phyloP scores from a whole-genome alignment of 2,888 invertebrate species.

The Patella pellucida region DNA sequence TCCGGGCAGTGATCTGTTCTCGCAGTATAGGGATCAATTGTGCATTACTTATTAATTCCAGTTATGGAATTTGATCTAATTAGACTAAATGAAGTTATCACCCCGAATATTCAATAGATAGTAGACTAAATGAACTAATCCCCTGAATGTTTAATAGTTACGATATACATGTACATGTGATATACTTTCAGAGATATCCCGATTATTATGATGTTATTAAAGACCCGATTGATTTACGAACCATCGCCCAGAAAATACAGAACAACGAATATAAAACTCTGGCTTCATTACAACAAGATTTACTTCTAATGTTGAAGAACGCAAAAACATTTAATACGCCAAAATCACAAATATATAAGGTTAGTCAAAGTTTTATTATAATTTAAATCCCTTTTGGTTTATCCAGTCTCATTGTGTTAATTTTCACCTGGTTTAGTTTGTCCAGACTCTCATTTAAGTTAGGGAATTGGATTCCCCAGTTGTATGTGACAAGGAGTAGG shows the following conservation, averaged over 20 bases:
- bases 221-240: conserved; percentile 93
- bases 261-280: conserved; percentile 84
- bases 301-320: conserved; percentile 91
- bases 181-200: conserved; percentile 81
- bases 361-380: conserved; percentile 45
- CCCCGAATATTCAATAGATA: too few relatives aligned
- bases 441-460: too few relatives aligned
- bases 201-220: conserved; percentile 96
- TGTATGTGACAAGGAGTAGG: too few relatives aligned
- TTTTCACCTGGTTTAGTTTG: too few relatives aligned
- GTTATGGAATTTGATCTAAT: conserved; percentile 9
- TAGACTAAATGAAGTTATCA: background rate
- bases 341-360: conserved; percentile 94
- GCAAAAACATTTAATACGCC: conserved; percentile 97
- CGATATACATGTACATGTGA: conserved; percentile 18
- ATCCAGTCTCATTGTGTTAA: too few relatives aligned
- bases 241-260: conserved; percentile 91
- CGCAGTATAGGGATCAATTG: background rate
- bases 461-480: too few relatives aligned
- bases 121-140: background rate
- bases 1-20: background rate
- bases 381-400: too few relatives aligned
- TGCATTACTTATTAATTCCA: conserved; percentile 15
- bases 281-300: conserved; percentile 89
- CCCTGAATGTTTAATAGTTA: background rate